Conservation (phyloP, 2,797 vertebrate species). For the Micromesistius poutassou region DNA sequence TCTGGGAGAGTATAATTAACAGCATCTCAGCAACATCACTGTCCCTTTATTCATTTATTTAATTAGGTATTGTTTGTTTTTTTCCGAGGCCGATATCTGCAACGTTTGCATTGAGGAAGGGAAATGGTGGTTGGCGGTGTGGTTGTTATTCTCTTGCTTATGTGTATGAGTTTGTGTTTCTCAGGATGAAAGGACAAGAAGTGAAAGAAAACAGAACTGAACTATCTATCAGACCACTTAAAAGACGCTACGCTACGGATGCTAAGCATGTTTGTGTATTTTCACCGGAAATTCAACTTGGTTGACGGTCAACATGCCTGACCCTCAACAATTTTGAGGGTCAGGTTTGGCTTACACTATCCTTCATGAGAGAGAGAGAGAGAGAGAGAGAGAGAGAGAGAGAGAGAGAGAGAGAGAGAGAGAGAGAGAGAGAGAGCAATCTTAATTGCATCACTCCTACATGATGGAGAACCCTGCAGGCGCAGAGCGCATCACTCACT, state of each 20-base stretch:
- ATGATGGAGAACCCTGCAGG: slow-evolving; percentile 58
- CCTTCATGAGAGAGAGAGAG: neutral
- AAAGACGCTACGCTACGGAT: neutral
- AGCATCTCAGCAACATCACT: neutral
- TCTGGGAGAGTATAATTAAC: neutral
- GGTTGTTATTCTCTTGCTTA: too few relatives aligned
- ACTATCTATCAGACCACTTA: too few relatives aligned
- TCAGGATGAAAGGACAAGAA: neutral
- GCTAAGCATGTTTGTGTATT: neutral
- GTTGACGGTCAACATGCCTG: neutral
- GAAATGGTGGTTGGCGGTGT: too few relatives aligned
- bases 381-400: neutral
- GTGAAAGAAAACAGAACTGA: neutral
- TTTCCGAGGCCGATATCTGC: neutral
- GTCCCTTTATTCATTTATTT: neutral
- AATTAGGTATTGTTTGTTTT: neutral
- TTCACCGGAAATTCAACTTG: neutral
- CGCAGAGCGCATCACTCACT: slow-evolving; percentile 38
- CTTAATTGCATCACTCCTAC: slow-evolving; percentile 69
- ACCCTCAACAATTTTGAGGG: neutral
- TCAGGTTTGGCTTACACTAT: neutral
- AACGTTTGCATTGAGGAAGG: too few relatives aligned
- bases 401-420: neutral
- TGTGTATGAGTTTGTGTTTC: too few relatives aligned
- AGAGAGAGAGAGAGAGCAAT: slow-evolving; percentile 25